These are phyloP conservation scores for Malurus leucopterus DNA, from an alignment of 2,797 vertebrate genomes.

Conservation along the genomic window DNA sequence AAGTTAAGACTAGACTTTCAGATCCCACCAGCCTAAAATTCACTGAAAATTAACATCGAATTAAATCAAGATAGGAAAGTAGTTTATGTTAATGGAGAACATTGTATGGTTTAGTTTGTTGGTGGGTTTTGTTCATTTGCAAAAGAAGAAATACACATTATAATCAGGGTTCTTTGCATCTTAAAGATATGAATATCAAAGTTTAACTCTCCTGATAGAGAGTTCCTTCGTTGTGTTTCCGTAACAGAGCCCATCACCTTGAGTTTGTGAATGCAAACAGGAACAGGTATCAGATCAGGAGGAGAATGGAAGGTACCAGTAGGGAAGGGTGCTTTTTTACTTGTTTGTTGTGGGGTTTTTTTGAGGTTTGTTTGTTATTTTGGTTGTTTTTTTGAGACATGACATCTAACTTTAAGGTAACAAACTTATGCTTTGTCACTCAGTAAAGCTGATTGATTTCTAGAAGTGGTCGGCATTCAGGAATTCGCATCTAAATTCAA, in stretches of 20 bases:
- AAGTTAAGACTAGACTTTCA: not conserved
- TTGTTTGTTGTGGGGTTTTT: not conserved
- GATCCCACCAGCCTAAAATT: not conserved
- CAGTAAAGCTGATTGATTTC: not conserved
- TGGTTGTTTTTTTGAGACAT: not conserved
- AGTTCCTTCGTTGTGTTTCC: not conserved
- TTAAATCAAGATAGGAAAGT: not conserved
- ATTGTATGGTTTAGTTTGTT: accelerated
- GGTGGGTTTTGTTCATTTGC: not conserved
- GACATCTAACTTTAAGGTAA: not conserved
- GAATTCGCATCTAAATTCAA: not conserved
- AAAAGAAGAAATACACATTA: not conserved
- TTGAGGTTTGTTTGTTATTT: not conserved
- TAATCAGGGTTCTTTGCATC: not conserved
- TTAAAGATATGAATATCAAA: not conserved
- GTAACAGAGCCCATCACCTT: not conserved
- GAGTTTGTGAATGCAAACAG: not conserved
- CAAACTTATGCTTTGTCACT: not conserved
- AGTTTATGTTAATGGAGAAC: not conserved
- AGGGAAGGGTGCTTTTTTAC: accelerated
- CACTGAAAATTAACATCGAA: not conserved
- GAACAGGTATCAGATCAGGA: not conserved
- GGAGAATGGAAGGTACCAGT: not conserved
- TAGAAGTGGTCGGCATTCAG: not conserved
- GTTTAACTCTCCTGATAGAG: not conserved